phyloP scores from a whole-genome alignment of 2,113 vertebrate species.

The Nematolebias whitei region DNA sequence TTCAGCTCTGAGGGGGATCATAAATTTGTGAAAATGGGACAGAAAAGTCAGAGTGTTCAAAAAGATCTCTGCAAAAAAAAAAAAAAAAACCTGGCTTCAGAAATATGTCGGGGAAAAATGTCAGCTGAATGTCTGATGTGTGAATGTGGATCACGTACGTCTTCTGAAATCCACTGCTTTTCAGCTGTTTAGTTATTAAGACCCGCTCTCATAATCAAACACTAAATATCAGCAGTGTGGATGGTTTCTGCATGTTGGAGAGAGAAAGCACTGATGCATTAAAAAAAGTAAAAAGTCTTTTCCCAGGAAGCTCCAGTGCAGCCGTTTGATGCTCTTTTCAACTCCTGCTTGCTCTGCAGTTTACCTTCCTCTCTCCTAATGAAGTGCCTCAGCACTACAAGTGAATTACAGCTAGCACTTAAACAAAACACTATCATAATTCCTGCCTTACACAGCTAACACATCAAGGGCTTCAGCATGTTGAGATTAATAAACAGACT shows the following conservation, averaged over 20 bases:
- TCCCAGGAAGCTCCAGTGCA: conserved; percentile 8
- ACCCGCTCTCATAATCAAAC: conserved; percentile 18
- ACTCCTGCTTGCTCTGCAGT: conserved; percentile 31
- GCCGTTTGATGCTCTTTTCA: conserved; percentile 43
- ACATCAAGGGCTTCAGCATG: not conserved
- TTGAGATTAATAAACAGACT: not conserved
- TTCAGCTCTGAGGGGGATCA: conserved; percentile 18
- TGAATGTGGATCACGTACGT: not conserved
- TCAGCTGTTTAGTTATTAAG: not conserved
- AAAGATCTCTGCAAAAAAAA: conserved; percentile 29
- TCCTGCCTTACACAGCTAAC: conserved; percentile 2
- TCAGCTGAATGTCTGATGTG: conserved; percentile 4
- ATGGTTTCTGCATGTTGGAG: conserved; percentile 4
- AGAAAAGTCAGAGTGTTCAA: conserved; percentile 4
- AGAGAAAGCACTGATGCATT: conserved; percentile 11
- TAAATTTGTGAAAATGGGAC: conserved; percentile 13
- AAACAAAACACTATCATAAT: conserved; percentile 8
- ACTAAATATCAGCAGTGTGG: conserved; percentile 7
- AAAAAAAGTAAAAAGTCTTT: not conserved
- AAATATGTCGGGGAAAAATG: conserved; percentile 15
- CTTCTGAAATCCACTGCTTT: conserved; percentile 8
- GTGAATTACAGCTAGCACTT: conserved; percentile 14
- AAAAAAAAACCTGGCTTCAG: conserved; percentile 8
- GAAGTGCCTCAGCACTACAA: conserved; percentile 6
- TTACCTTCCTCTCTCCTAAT: conserved; percentile 34